Conservation (phyloP, 2,888 invertebrate species). For the Rhaphigaster nebulosa region DNA sequence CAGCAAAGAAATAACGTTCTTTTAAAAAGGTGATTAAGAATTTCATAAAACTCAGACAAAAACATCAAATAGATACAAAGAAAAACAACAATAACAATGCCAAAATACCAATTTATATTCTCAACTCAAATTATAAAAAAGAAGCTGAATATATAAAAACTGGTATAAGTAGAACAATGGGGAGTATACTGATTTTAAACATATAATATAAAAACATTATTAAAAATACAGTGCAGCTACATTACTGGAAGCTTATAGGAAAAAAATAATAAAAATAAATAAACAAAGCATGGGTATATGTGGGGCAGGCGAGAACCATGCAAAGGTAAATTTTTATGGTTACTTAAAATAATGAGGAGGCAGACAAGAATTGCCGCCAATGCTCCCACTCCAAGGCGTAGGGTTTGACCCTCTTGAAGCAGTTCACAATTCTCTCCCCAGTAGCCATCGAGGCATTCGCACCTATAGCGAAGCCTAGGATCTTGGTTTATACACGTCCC, state of each 20-base stretch:
- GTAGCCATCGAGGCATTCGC: conserved; percentile 92
- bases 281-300: neutral
- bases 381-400: conserved; percentile 96
- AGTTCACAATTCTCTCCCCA: conserved; percentile 96
- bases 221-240: neutral
- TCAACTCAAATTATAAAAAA: neutral
- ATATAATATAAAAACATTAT: conserved; percentile 26
- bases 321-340: conserved; percentile 71
- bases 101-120: neutral
- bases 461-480: conserved; percentile 86
- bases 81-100: neutral
- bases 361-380: conserved; percentile 97
- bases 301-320: conserved; percentile 33
- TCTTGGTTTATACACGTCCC: conserved; percentile 94
- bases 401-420: conserved; percentile 92
- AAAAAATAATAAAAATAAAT: conserved; percentile 43
- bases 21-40: neutral
- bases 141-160: neutral
- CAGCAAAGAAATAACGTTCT: neutral
- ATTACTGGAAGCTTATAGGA: neutral
- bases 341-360: conserved; percentile 96
- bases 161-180: neutral
- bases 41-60: neutral
- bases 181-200: neutral
- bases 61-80: neutral